phyloP scores from a whole-genome alignment of 2,113 vertebrate species.

The Leptocoma aspasia region DNA sequence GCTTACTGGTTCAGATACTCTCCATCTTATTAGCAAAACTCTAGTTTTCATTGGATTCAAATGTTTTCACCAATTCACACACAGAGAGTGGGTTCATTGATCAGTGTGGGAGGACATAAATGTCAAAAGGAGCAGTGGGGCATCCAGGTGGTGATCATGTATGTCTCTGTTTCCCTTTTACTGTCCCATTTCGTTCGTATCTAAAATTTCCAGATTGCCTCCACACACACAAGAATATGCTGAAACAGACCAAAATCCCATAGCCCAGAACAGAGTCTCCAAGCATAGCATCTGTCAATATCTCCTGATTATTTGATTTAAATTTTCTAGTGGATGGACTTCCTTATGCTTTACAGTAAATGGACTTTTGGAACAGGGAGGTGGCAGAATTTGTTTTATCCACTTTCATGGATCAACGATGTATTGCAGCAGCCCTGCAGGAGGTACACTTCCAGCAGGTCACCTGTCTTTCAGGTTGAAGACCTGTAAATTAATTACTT shows the following conservation, averaged over 20 bases:
- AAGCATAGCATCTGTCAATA: neutral
- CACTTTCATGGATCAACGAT: neutral
- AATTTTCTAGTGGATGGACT: neutral
- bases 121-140: neutral
- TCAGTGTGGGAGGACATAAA: neutral
- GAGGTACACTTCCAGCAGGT: neutral
- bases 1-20: neutral
- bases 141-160: neutral
- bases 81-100: neutral
- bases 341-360: neutral
- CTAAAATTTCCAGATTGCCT: neutral
- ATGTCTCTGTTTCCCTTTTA: neutral
- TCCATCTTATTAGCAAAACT: neutral
- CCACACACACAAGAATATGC: neutral
- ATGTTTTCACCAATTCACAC: neutral
- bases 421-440: neutral
- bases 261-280: neutral
- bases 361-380: neutral
- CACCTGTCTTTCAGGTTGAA: neutral
- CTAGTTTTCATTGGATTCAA: neutral
- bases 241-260: neutral
- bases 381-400: neutral
- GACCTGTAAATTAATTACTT: neutral
- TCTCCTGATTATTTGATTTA: neutral
- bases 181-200: neutral